Base-by-base conservation (phyloP, 2,113 vertebrate species). In the Pseudorhombus dupliciocellatus region DNA sequence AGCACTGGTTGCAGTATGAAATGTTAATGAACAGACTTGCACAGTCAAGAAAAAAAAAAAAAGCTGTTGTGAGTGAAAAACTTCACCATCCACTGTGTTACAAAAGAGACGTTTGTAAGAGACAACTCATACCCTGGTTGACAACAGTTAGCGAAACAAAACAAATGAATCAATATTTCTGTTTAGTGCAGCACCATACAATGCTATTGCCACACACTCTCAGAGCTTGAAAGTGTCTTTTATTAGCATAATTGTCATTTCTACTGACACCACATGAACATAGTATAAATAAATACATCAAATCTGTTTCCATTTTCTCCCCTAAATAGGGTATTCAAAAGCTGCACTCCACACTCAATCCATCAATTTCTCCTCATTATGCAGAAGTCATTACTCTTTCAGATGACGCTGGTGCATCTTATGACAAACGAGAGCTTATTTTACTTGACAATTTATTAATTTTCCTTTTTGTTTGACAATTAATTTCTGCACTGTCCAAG, bases 21-120 rank as follows among this genome's bases (percentile, higher is more conserved):
- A 89, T 91, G 76, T 72, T 91, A 92, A 92, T 92, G 77, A 88
- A 71, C 53, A 25, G 51, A 80, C 73, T 90, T 10, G 2, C 20
- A 2, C 67, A 87, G 83, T 88, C 70, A 65, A 70, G 24, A 22
- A 26, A 53, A 46, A 4, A 51, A 26, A 10, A 24, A 60, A 5
- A 62, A 52, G 15, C 15, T n/a, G n/a, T n/a, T 0, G 46, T 8
- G 40, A 44, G 4, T 44, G 15, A 18, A 44, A 44, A 44, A 50
- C 59, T 75, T 26, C 25, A 60, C 18, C 16, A 22, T 48, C 21
- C 9, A 40, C 71, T 59, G 22, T 3, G 26, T 5, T 28, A 28
- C 5, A 5, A 28, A 28, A 28, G 26, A 28, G n/a, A n/a, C n/a
- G n/a, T n/a, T n/a, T n/a, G n/a, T n/a, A n/a, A n/a, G n/a, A n/a